Evolutionary conservation across 2,113 vertebrate species (phyloP), one percentile per base, ranked within the genome.

Genomic region (Xenopus tropicalis): DNA sequence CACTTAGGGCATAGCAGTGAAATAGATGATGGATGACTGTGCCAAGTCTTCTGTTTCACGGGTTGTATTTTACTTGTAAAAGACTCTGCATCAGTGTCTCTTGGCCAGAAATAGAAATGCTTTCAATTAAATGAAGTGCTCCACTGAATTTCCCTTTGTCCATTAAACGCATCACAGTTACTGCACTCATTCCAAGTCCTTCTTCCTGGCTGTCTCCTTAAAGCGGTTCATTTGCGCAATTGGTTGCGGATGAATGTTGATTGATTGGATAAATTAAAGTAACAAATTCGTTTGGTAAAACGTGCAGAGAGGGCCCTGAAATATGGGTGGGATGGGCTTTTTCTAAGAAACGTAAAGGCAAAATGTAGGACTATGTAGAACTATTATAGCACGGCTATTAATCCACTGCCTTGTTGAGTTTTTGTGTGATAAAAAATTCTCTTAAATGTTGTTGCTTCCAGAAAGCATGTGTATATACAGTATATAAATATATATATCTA

Each of bases 71-170:
- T 14, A 42, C 24, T 44, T 42, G 57, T 61, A 62, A 68, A 29
- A 69, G 57, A 69, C 17, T 51, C 24, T 43, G 57, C 65, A 46
- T 43, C 65, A 62, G 4, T 72, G 79, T 66, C 52, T 61, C 68
- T 80, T 79, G 83, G 83, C 82, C 73, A 62, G 74, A 1, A 20
- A 0, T 20, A 75, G 78, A 66, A 44, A 37, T 76, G 71, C 78
- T 56, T 63, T 5, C 84, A 87, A 85, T 87, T 84, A 85, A 75
- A 67, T 72, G 75, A 72, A 87, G 83, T 85, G 85, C 83, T 79
- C 1, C 64, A 0, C 46, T 0, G 69, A 75, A 72, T 78, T 42
- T 80, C 79, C 4, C 79, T 80, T 71, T 79, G 68, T 83, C 84
- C 83, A 79, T 85, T 70, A 84, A 81, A 12, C 71, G 62, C 43